Base-by-base conservation (phyloP, 2,113 vertebrate species). In the Nothocercus julius region DNA sequence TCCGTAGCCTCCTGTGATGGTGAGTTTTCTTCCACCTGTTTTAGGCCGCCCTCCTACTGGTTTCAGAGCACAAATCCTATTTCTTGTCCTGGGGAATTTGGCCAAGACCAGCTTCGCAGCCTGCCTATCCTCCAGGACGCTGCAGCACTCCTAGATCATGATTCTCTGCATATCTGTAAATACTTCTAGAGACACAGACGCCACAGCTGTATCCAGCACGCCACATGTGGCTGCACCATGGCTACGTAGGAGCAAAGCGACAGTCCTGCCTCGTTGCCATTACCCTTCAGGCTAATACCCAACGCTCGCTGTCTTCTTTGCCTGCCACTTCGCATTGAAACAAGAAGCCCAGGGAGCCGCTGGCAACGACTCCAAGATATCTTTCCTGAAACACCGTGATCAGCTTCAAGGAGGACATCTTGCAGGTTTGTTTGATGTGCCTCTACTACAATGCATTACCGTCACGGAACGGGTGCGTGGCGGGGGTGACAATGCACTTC, bases 281-380 rank as follows among this genome's bases (percentile, higher is more conserved):
- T 21, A 21, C 20, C n/a, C n/a, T n/a, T n/a, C n/a, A n/a, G n/a
- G n/a, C n/a, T 45, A 45, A 24, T 16, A 28, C 19, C 5, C 82
- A 77, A 4, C 30, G 13, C 42, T 15, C 62, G 21, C 28, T 3
- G 54, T 30, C 72, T 51, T 20, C 61, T 68, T 56, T 2, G 0
- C 30, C 49, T 47, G 34, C 53, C 8, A 6, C 66, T 19, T 34
- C 7, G 1, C 24, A 1, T 3, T 32, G 40, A 80, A 42, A 3
- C 2, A 1, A 5, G 8, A 30, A 59, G 45, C 11, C 10, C 1
- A 0, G 13, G 49, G 15, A 64, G n/a, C 12, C 8, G 22, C 13
- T 79, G 45, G 47, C 15, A 30, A 3, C 7, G 36, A 25, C 36
- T n/a, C 36, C 30, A 27, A 30, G 21, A 38, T 27, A 3, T 18